Evolutionary conservation across 2,888 invertebrate genomes (phyloP), one percentile per base, ranked within the genome.

Genomic region (Gymnosoma rotundatum): DNA sequence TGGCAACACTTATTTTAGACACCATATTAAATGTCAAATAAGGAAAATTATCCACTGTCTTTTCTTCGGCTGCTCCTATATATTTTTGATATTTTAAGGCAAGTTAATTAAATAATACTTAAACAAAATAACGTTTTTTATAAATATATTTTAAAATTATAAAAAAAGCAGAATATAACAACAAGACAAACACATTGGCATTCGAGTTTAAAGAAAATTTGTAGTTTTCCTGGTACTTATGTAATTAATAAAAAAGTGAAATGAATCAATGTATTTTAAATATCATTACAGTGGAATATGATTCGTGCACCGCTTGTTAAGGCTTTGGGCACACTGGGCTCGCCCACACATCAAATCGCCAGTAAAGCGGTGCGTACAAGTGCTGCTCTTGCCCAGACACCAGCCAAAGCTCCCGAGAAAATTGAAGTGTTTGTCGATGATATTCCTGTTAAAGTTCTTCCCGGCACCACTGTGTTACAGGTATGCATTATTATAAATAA

Each of bases 351-450:
- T 83, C 89, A 90, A 76, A 92, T 93, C 32, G 93, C 93, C 81
- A 93, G 93, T 88, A 91, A 93, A 88, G 92, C 93, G 87, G 91
- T 91, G 87, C 91, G 90, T 82, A 91, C 92, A 66, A 93, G 93
- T 87, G 93, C 94, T 63, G 93, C 92, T 25, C 86, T 91, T 79
- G 90, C 92, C 79, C 90, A 92, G 83, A 89, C 90, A 69, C 92
- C 92, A 83, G 93, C 90, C 64, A 92, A 94, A 82, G 94, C 94
- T 78, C 95, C 96, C 52, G 95, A 97, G 86, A 95, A 96, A 90
- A 94, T 99, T 58, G 99, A 99, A 93, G 96, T 99, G 63, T 99
- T 99, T 93, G 96, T 99, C 89, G 98, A 99, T 94, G 99, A 98
- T 92, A 96, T 98, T 92, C 96, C 97, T 86, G 98, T 99, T 1